Evolutionary conservation across 35 echinoderm and acorn worm genomes (phyloP).

Genomic region (Stichopus chloronotus): DNA sequence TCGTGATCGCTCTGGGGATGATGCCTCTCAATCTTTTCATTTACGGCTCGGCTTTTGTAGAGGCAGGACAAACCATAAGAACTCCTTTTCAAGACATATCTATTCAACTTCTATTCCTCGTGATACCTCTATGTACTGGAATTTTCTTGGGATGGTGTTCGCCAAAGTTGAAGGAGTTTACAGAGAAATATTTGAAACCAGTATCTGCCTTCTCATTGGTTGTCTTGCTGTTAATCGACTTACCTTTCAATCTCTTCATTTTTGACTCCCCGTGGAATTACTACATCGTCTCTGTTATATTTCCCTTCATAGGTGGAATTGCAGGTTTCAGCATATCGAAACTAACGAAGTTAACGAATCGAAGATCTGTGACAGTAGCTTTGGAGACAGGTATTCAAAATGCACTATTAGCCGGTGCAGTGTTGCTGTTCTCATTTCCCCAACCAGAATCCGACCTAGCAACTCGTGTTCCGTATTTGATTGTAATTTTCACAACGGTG

Average conservation of each 20-base stretch:
- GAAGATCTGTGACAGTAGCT: constrained; percentile 52
- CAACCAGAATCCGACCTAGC: constrained; percentile 77
- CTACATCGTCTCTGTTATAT: not conserved
- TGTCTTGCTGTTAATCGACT: not conserved
- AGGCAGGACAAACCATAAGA: constrained; percentile 43
- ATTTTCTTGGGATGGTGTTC: constrained; percentile 63
- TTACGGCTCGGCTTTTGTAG: constrained; percentile 59
- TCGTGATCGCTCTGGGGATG: constrained; percentile 77
- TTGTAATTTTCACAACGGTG: constrained; percentile 44
- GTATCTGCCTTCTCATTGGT: constrained; percentile 49
- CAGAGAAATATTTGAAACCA: constrained; percentile 75
- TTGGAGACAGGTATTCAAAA: constrained; percentile 85
- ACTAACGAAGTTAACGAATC: constrained; percentile 21
- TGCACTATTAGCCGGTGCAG: constrained; percentile 30
- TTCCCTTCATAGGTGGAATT: constrained; percentile 44
- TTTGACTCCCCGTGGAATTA: constrained; percentile 13
- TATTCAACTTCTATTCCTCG: constrained; percentile 62
- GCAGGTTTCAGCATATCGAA: constrained; percentile 55
- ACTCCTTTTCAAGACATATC: constrained; percentile 76
- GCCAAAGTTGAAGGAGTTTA: constrained; percentile 56
- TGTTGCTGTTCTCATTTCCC: constrained; percentile 47
- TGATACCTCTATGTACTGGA: constrained; percentile 73
- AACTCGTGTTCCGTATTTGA: constrained; percentile 51
- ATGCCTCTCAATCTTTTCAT: constrained; percentile 92
- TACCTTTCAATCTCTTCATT: constrained; percentile 53